Evolutionary conservation across 2,797 vertebrate species (phyloP).

Genomic region (Knipowitschia caucasica): DNA sequence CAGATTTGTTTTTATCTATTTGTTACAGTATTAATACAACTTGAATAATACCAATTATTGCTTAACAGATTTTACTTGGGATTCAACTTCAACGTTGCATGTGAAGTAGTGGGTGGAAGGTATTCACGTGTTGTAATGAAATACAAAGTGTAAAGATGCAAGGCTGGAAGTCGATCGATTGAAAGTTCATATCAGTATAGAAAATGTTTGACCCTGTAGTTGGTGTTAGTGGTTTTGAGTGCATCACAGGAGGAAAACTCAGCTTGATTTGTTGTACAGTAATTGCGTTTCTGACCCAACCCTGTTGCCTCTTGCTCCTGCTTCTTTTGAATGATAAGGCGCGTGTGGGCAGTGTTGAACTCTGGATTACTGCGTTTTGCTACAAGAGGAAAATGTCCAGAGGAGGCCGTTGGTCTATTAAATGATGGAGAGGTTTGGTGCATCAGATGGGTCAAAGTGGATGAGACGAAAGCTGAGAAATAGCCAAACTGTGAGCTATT

Average conservation of each 20-base stretch:
- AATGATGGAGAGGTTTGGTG: slow-evolving; percentile 54
- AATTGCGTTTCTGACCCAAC: slow-evolving; percentile 70
- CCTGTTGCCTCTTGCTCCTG: slow-evolving; percentile 48
- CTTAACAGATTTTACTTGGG: no score
- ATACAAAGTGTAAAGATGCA: slow-evolving; percentile 30
- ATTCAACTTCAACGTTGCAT: no score
- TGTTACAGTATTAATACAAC: no score
- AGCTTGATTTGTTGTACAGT: slow-evolving; percentile 38
- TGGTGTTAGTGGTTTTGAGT: slow-evolving; percentile 16
- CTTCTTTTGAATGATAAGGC: slow-evolving; percentile 66
- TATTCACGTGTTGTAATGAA: slow-evolving; percentile 38
- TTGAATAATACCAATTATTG: no score
- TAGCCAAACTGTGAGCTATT: slow-evolving; percentile 42
- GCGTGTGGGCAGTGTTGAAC: slow-evolving; percentile 62
- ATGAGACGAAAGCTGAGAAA: slow-evolving; percentile 51
- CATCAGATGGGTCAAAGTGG: slow-evolving; percentile 47
- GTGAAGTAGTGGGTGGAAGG: slow-evolving; percentile 58
- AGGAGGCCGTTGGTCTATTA: slow-evolving; percentile 46
- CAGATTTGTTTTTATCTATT: no score
- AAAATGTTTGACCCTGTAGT: slow-evolving; percentile 34
- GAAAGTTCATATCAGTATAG: slow-evolving; percentile 37
- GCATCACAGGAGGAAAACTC: slow-evolving; percentile 32
- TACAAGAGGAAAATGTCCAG: slow-evolving; percentile 56
- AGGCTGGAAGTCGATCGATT: slow-evolving; percentile 26
- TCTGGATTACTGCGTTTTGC: slow-evolving; percentile 52